Evolutionary conservation across 2,797 vertebrate genomes (phyloP), one percentile per base, ranked within the genome.

Genomic region (Chaetophractus vellerosus): DNA sequence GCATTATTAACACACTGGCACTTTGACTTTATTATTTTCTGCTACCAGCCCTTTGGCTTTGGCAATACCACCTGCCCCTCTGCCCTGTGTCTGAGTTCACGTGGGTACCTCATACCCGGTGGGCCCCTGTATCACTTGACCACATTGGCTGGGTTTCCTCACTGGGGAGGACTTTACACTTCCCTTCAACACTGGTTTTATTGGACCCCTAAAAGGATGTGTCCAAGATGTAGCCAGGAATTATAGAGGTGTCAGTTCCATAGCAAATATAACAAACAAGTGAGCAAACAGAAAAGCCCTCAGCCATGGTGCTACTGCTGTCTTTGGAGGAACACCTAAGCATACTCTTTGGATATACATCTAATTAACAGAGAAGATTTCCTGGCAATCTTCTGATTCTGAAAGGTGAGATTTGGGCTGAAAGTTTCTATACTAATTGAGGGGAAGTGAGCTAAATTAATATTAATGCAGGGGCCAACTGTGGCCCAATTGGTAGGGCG

Each of bases 291-390:
- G 33, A 74, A 80, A 91, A 84, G 52, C 26, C 26, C 38, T 41
- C 31, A 24, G 38, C 9, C 19, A 84, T 24, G 72, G n/a, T 85
- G 16, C 64, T 38, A 48, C 36, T 50, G 21, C 81, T 78, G 5
- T 50, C 68, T 92, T 84, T 89, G 80, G 75, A 95, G 76, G 71
- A 78, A 9, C 50, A 75, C 24, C 52, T 38, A 88, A 45, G 72
- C 14, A 45, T 36, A 59, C 48, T 91, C 28, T 75, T 63, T 80
- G 36, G 38, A 38, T 59, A 81, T 92, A 89, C 19, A 69, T 95
- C 72, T 93, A 96, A 91, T 89, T 80, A 91, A 86, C 91, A 31
- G 36, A 71, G 50, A 52, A 91, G 7, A 90, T 82, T 94, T 95
- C 90, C 79, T 96, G 75, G 10, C 16, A 45, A 66, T 75, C n/a